Evolutionary conservation across 37 sponge, comb jelly and placozoan genomes (phyloP).

Genomic region (Ianthella basta): DNA sequence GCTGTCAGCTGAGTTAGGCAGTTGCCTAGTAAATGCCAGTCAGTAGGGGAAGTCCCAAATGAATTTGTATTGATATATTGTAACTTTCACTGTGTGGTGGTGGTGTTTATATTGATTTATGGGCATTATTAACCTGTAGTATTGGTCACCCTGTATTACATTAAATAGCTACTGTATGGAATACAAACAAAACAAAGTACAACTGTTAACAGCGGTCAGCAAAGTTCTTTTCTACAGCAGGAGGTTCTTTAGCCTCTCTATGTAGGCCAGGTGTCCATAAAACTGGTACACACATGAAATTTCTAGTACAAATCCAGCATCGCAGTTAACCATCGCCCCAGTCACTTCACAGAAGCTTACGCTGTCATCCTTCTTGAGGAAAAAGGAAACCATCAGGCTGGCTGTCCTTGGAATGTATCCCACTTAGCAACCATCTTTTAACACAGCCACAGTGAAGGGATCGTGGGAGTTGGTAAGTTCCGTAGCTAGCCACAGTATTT

Average conservation of each 20-base stretch:
- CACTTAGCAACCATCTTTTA: conserved; percentile 13
- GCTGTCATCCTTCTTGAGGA: conserved; percentile 2
- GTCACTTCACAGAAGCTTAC: conserved; percentile 24
- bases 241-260: conserved; percentile 21
- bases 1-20: too few relatives aligned
- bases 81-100: too few relatives aligned
- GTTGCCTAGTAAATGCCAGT: conserved; percentile 10
- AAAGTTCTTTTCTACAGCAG: conserved; percentile 12
- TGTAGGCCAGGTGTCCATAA: conserved; percentile 32
- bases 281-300: conserved; percentile 30
- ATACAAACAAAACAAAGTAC: conserved; percentile 1
- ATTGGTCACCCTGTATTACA: conserved; percentile 29
- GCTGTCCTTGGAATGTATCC: conserved; percentile 33
- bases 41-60: conserved; percentile 29
- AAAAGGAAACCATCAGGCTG: conserved; percentile 21
- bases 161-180: conserved; percentile 13
- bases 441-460: conserved; percentile 25
- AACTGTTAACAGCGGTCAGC: conserved; percentile 15
- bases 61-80: conserved; percentile 23
- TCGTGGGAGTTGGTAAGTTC: conserved; percentile 17
- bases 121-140: conserved; percentile 29
- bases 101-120: too few relatives aligned
- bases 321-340: conserved; percentile 17
- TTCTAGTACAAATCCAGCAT: conserved; percentile 21
- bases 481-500: background rate